Conservation (phyloP, 2,113 vertebrate species). For the Hucho hucho region DNA sequence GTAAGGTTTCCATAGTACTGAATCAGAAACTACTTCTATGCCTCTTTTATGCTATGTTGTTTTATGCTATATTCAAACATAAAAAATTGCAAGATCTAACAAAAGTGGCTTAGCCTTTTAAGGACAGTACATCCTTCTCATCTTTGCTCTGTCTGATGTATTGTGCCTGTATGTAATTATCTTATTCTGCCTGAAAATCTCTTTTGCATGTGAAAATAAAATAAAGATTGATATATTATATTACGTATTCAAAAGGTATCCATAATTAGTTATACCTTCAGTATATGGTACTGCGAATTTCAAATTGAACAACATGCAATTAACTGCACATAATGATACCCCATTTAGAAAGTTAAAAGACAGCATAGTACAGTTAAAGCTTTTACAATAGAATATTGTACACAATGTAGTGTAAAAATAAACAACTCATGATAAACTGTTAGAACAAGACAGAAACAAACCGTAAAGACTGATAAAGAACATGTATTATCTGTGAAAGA, state of each 20-base stretch:
- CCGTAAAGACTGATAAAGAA: constrained; percentile 12
- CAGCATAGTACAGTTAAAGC: too few species aligned
- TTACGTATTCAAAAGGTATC: neutral
- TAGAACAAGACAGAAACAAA: neutral
- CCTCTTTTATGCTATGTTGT: neutral
- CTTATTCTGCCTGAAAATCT: neutral
- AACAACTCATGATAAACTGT: neutral
- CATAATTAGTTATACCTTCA: too few species aligned
- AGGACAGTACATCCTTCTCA: neutral
- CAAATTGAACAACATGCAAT: too few species aligned
- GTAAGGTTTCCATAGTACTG: neutral
- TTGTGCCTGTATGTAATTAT: neutral
- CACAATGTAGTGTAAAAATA: neutral
- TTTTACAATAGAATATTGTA: too few species aligned
- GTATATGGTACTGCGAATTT: too few species aligned
- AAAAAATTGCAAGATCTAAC: neutral
- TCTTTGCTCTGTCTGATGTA: neutral
- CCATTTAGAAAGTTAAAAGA: too few species aligned
- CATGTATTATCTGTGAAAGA: constrained; percentile 41
- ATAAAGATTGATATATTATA: neutral
- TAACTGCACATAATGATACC: too few species aligned
- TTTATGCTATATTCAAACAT: neutral
- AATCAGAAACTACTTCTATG: neutral
- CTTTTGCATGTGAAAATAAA: neutral
- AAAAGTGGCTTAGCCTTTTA: neutral